phyloP scores from a whole-genome alignment of 2,797 vertebrate genomes.

The Furcifer pardalis region DNA sequence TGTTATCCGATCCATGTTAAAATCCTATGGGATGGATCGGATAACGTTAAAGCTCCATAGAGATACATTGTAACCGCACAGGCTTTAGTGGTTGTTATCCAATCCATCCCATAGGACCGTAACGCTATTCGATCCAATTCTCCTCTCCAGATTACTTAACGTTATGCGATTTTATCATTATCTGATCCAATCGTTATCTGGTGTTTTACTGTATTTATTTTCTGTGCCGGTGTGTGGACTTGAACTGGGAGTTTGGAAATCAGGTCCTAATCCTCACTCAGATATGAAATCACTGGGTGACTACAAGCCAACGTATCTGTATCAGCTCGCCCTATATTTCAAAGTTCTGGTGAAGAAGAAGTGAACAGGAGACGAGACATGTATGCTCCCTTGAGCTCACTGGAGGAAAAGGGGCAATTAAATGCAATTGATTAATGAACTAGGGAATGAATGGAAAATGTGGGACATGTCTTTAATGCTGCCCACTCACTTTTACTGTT shows the following conservation, averaged over 20 bases:
- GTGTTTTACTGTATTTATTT: no score
- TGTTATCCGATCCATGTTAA: no score
- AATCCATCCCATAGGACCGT: no score
- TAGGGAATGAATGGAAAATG: neutral
- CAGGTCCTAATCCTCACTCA: neutral
- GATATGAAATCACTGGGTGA: neutral
- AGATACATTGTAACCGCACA: no score
- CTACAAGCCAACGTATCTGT: neutral
- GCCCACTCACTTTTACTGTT: neutral
- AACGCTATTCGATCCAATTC: no score
- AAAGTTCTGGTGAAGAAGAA: neutral
- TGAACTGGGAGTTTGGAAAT: neutral
- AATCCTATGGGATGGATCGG: no score
- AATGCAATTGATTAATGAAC: neutral
- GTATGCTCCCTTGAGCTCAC: neutral
- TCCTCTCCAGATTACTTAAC: no score
- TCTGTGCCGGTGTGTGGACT: no score
- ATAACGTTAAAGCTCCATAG: no score
- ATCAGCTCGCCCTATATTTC: neutral
- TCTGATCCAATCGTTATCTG: no score
- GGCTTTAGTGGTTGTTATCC: no score
- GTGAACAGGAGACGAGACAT: neutral
- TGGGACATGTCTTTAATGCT: neutral
- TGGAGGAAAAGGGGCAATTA: neutral
- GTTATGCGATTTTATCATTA: no score